Evolutionary conservation across 2,797 vertebrate genomes (phyloP).

Genomic region (Avahi laniger): DNA sequence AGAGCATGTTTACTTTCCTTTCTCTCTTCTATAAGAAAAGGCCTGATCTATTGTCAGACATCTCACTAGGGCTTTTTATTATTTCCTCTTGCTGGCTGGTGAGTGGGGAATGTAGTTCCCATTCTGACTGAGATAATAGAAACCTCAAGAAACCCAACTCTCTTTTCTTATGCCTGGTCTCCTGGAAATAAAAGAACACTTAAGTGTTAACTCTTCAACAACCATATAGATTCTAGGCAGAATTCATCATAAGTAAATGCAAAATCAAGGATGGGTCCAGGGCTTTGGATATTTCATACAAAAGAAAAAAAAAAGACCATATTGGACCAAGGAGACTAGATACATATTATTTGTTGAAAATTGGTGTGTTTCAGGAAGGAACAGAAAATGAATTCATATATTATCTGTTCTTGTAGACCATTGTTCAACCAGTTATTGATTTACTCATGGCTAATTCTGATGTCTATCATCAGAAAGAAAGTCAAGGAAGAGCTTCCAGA

Average conservation of each 20-base stretch:
- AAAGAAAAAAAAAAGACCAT: neutral
- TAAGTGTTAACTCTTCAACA: constrained; percentile 57
- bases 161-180: constrained; percentile 46
- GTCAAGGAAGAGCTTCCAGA: constrained; percentile 35
- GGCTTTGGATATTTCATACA: neutral
- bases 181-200: constrained; percentile 58
- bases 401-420: neutral
- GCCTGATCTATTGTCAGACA: constrained; percentile 19
- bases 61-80: constrained; percentile 57
- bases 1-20: constrained; percentile 39
- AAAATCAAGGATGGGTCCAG: neutral
- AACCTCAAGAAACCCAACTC: constrained; percentile 64
- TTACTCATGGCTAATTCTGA: constrained; percentile 39
- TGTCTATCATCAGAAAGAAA: neutral
- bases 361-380: constrained; percentile 28
- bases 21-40: constrained; percentile 36
- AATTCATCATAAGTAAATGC: constrained; percentile 42
- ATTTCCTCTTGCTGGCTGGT: constrained; percentile 26
- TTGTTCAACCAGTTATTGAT: constrained; percentile 37
- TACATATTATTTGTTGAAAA: constrained; percentile 15
- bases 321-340: neutral
- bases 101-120: constrained; percentile 57
- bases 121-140: constrained; percentile 64
- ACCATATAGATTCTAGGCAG: neutral
- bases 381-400: constrained; percentile 26